phyloP scores from a whole-genome alignment of 2,113 vertebrate genomes.

The Conger conger region DNA sequence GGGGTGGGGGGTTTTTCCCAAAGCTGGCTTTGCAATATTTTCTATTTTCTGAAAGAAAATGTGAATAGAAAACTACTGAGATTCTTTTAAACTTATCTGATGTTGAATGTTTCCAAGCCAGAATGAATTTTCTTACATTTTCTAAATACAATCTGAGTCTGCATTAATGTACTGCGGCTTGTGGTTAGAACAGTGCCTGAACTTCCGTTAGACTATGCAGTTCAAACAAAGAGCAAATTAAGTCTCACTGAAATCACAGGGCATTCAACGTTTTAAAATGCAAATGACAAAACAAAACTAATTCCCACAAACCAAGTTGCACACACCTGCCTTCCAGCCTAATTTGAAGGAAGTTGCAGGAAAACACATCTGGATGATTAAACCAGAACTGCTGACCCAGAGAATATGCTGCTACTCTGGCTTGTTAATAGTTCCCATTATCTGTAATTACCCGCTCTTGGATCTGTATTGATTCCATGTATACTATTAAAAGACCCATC shows the following conservation, averaged over 20 bases:
- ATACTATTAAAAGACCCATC: neutral
- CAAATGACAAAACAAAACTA: neutral
- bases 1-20: neutral
- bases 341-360: slow-evolving; percentile 3
- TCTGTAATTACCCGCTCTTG: slow-evolving; percentile 26
- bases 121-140: neutral
- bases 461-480: slow-evolving; percentile 12
- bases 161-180: too few species aligned
- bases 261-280: neutral
- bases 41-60: neutral
- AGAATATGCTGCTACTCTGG: slow-evolving; percentile 27
- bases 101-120: neutral
- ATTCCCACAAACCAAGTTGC: neutral
- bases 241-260: neutral
- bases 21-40: neutral
- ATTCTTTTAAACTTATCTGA: neutral
- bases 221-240: neutral
- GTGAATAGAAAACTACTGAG: neutral
- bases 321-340: neutral
- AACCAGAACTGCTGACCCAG: neutral
- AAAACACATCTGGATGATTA: slow-evolving; percentile 25
- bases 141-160: neutral
- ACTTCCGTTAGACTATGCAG: neutral
- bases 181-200: neutral
- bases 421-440: slow-evolving; percentile 30